These are phyloP conservation scores for Aphelenchoides fujianensis DNA, from an alignment of 1,140 invertebrate genomes.

Conservation along the genomic window DNA sequence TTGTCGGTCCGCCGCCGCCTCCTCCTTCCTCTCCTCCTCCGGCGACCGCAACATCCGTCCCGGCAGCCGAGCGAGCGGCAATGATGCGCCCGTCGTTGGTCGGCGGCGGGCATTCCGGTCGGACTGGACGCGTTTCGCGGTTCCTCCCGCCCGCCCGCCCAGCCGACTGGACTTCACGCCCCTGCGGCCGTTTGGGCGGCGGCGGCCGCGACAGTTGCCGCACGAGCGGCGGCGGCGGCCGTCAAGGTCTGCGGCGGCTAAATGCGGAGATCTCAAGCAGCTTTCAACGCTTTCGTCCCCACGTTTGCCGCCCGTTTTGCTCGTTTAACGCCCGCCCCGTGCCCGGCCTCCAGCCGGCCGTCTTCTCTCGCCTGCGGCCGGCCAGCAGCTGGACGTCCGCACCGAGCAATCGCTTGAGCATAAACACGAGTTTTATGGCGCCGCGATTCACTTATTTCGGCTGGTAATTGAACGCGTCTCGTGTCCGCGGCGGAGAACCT, in stretches of 20 bases:
- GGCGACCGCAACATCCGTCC: too few relatives aligned
- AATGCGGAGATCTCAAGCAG: constrained; percentile 1
- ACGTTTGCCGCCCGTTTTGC: constrained; percentile 1
- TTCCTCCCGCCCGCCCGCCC: neutral
- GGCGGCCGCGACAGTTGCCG: neutral
- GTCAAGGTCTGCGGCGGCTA: neutral
- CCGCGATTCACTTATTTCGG: too few relatives aligned
- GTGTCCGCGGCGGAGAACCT: too few relatives aligned
- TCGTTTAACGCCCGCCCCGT: too few relatives aligned
- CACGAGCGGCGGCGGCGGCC: neutral
- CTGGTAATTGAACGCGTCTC: too few relatives aligned
- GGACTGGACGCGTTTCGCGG: too few relatives aligned
- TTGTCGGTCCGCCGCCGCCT: neutral
- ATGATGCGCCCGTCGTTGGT: too few relatives aligned
- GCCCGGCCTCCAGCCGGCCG: too few relatives aligned
- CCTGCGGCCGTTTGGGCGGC: too few relatives aligned
- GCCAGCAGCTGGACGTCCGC: neutral
- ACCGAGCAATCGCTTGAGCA: neutral
- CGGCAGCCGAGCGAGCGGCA: too few relatives aligned
- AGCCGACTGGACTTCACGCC: constrained; percentile 2
- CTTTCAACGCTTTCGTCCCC: neutral
- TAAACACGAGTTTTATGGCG: neutral
- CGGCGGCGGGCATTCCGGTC: too few relatives aligned
- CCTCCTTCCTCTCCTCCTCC: too few relatives aligned
- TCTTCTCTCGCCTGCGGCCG: neutral